A percentile compares a stretch with the other conserved stretches of the same genome.
Conservation (phyloP, 2,113 vertebrate genomes). For the Amblyornis subalaris region DNA sequence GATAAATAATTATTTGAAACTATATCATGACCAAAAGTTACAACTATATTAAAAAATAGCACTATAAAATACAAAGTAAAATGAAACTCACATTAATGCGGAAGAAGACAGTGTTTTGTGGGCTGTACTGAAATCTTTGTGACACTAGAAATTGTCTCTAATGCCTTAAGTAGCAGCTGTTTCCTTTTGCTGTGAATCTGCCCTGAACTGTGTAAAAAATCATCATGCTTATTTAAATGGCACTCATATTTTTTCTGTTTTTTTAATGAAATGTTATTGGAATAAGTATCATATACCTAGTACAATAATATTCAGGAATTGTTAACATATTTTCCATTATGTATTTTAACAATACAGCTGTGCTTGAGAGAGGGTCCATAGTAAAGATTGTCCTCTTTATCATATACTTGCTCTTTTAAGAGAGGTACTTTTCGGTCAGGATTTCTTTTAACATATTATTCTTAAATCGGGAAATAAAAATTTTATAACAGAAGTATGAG, state of each 20-base stretch:
- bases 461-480: neutral
- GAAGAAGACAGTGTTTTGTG: neutral
- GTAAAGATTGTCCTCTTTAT: neutral
- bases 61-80: neutral
- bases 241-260: neutral
- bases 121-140: neutral
- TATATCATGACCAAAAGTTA: neutral
- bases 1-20: neutral
- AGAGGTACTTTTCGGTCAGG: neutral
- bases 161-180: neutral
- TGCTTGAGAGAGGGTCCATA: neutral
- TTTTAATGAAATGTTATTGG: neutral
- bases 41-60: neutral
- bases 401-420: neutral
- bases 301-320: neutral
- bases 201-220: neutral
- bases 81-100: neutral
- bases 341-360: neutral
- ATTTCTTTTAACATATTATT: neutral
- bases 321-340: neutral
- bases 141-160: neutral
- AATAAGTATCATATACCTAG: neutral
- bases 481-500: neutral
- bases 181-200: neutral
- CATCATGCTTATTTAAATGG: neutral